Base-by-base conservation (phyloP, 92 coral and sea anemone genomes). In the Pocillopora grandis region DNA sequence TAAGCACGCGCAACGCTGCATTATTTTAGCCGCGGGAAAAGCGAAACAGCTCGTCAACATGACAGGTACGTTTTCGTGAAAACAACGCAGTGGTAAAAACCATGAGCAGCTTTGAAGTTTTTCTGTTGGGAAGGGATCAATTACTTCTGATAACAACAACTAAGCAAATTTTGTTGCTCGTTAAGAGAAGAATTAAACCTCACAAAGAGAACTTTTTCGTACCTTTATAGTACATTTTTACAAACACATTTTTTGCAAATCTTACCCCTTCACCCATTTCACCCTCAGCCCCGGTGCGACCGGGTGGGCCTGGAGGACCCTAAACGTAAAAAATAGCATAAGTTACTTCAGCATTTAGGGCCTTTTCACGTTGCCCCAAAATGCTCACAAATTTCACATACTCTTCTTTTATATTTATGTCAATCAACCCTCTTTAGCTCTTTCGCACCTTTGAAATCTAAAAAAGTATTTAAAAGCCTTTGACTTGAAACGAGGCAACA, bases 251-350 rank as follows among this genome's bases (percentile, higher is more conserved):
- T 70, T 37, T 13, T 0, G 16, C n/a, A 52, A 49, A n/a, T 18
- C 86, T 72, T 49, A 82, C 86, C 86, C 20, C 42, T 5, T 82
- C 71, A 13, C 86, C 86, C 17, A 60, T n/a, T 14, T 42, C 23
- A 5, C 86, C 86, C 13, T 65, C 60, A 52, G 59, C 21, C 16
- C 86, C 86, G 9, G 23, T 23, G 10, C 80, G 79, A 5, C 86
- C 86, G 58, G 62, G 62, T 13, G 80, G 17, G 13, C 86, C 86
- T 10, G 63, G 48, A 10, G 71, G 19, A 60, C 86, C 86, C 86
- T 82, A 62, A 20, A 82, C 2, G 37, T 12, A 66, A 52, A 13
- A 79, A 13, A 79, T 14, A 55, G 35, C 52, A 42, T 42, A 42
- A 42, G 52, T 42, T 66, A 12, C 33, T 66, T 66, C 72, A 66